A percentile compares a stretch with the other conserved stretches of the same genome.
phyloP scores from a whole-genome alignment of 2,888 invertebrate species.

The Xestia ashworthii region DNA sequence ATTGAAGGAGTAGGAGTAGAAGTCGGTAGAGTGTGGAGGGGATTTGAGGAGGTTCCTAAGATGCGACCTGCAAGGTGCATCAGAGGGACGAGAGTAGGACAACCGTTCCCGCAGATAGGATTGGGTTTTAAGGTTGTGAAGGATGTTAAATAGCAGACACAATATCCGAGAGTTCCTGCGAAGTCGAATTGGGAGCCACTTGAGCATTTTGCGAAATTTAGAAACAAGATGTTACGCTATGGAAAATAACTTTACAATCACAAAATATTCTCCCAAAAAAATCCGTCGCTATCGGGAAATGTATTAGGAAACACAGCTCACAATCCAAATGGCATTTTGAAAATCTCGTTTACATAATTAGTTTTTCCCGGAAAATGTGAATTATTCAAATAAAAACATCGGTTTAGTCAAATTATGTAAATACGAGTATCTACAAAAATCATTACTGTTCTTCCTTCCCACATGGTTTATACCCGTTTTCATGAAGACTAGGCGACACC shows the following conservation, averaged over 20 bases:
- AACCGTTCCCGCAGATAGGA: no score
- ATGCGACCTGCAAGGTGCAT: no score
- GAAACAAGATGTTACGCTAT: no score
- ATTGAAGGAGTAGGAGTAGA: no score
- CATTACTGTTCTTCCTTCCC: background rate
- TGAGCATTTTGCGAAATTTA: no score
- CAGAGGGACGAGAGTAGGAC: no score
- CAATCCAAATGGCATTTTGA: conserved; percentile 16
- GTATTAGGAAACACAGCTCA: background rate
- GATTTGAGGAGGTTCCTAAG: no score
- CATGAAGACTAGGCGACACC: background rate
- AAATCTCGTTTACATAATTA: conserved; percentile 29
- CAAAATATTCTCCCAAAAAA: background rate
- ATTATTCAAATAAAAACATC: conserved; percentile 23
- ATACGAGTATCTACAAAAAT: background rate
- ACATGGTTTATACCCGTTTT: background rate
- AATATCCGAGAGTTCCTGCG: no score
- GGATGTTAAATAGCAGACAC: no score
- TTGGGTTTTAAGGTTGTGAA: no score
- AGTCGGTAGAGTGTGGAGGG: no score
- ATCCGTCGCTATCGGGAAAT: background rate
- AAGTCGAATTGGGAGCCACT: no score
- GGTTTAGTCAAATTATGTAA: conserved; percentile 10
- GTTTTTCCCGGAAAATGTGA: background rate
- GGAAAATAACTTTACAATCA: background rate